Conservation (phyloP, 2,888 invertebrate species). For the Eucera pruinosa region DNA sequence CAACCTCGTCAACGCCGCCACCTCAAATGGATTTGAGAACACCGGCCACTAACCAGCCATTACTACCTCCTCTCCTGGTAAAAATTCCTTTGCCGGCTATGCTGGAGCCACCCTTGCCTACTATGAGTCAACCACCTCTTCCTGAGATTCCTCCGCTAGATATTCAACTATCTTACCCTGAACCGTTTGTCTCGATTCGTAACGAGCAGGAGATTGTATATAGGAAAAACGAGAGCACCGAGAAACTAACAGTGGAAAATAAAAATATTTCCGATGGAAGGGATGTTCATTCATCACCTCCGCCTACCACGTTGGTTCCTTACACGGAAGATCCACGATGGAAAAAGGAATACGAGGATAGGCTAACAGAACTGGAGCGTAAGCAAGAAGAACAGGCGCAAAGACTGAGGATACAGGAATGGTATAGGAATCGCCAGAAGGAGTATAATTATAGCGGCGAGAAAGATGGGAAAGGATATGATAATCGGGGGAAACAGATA, state of each 20-base stretch:
- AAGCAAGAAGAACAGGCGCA: conserved; percentile 69
- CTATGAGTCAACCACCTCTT: conserved; percentile 71
- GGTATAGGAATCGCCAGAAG: conserved; percentile 51
- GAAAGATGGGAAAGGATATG: conserved; percentile 41
- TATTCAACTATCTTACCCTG: conserved; percentile 37
- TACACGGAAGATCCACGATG: conserved; percentile 61
- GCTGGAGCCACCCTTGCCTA: too few relatives aligned
- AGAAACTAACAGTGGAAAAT: conserved; percentile 71
- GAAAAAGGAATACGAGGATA: conserved; percentile 71
- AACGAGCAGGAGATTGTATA: conserved; percentile 58
- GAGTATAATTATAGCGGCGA: conserved; percentile 46
- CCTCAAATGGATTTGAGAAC: conserved; percentile 30
- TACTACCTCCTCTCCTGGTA: conserved; percentile 73
- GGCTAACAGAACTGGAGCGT: conserved; percentile 65
- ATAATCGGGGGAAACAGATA: neutral
- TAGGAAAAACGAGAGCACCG: conserved; percentile 68
- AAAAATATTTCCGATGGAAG: conserved; percentile 68
- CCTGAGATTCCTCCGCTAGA: conserved; percentile 43
- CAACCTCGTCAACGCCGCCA: conserved; percentile 28
- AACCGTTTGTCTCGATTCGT: conserved; percentile 21
- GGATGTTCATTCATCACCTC: conserved; percentile 56
- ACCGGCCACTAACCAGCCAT: conserved; percentile 50
- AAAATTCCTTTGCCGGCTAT: conserved; percentile 74
- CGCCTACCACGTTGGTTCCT: neutral
- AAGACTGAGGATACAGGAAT: conserved; percentile 66